phyloP scores from a whole-genome alignment of 37 sponge, comb jelly and placozoan species.

The Haliclona indistincta region DNA sequence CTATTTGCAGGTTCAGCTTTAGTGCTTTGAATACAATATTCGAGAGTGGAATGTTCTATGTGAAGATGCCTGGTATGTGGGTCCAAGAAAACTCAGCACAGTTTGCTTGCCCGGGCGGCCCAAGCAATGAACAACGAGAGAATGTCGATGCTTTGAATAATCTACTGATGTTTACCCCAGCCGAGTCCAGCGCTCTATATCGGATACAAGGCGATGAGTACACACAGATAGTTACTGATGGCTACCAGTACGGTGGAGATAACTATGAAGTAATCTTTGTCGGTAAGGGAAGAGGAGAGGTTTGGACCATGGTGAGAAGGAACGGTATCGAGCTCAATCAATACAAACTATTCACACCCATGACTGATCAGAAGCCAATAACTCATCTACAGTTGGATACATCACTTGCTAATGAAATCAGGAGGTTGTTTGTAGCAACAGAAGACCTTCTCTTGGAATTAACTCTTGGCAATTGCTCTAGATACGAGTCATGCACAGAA shows the following conservation, averaged over 20 bases:
- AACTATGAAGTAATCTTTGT: conserved; percentile 33
- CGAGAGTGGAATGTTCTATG: conserved; percentile 24
- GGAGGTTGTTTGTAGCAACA: conserved; percentile 37
- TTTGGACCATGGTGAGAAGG: conserved; percentile 14
- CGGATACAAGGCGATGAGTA: conserved; percentile 16
- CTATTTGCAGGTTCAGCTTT: conserved; percentile 68
- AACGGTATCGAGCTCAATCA: not conserved
- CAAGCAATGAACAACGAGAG: conserved; percentile 12
- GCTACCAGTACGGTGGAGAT: not conserved
- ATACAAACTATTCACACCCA: not conserved
- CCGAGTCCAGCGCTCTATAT: not conserved
- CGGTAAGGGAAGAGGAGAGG: conserved; percentile 17
- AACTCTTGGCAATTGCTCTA: conserved; percentile 33
- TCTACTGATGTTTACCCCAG: conserved; percentile 20
- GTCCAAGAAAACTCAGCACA: too few species aligned
- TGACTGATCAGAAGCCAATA: not conserved
- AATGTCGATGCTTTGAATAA: conserved; percentile 4
- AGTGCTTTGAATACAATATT: too few species aligned
- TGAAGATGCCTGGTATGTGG: too few species aligned
- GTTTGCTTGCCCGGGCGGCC: too few species aligned
- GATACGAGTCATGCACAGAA: conserved; percentile 24
- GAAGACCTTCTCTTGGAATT: conserved; percentile 6
- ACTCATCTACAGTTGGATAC: not conserved
- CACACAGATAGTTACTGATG: conserved; percentile 39
- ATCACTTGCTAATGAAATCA: not conserved